phyloP scores from a whole-genome alignment of 1,140 invertebrate genomes.

The Aphelinus certus region DNA sequence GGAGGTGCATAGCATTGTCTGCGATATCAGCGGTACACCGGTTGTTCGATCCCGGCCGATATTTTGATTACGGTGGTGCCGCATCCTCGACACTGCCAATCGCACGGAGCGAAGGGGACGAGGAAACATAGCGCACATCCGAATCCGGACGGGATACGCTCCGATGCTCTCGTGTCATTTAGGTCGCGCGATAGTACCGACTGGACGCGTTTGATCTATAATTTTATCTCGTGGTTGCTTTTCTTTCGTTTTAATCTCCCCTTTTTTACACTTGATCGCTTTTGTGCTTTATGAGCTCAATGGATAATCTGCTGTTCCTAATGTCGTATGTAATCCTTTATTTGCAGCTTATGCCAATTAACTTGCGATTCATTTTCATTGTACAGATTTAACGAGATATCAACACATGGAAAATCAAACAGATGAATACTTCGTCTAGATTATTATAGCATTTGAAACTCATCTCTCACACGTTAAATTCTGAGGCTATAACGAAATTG shows the following conservation, averaged over 20 bases:
- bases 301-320: background rate
- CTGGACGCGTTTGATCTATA: conserved; percentile 2
- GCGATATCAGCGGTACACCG: conserved; percentile 16
- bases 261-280: background rate
- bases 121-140: conserved; percentile 26
- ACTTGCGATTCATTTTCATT: too few relatives aligned
- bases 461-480: too few relatives aligned
- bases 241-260: conserved; percentile 7
- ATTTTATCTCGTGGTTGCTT: conserved; percentile 12
- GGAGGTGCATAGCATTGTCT: background rate
- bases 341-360: too few relatives aligned
- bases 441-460: too few relatives aligned
- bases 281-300: conserved; percentile 19
- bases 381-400: too few relatives aligned
- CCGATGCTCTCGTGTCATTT: conserved; percentile 22
- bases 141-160: conserved; percentile 7
- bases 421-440: too few relatives aligned
- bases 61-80: conserved; percentile 34
- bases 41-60: conserved; percentile 18
- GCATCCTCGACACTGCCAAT: background rate
- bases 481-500: too few relatives aligned
- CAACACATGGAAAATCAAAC: too few relatives aligned
- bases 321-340: too few relatives aligned
- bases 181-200: conserved; percentile 27
- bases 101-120: background rate